Evolutionary conservation across 2,797 vertebrate genomes (phyloP).

Genomic region (Decapterus maruadsi): DNA sequence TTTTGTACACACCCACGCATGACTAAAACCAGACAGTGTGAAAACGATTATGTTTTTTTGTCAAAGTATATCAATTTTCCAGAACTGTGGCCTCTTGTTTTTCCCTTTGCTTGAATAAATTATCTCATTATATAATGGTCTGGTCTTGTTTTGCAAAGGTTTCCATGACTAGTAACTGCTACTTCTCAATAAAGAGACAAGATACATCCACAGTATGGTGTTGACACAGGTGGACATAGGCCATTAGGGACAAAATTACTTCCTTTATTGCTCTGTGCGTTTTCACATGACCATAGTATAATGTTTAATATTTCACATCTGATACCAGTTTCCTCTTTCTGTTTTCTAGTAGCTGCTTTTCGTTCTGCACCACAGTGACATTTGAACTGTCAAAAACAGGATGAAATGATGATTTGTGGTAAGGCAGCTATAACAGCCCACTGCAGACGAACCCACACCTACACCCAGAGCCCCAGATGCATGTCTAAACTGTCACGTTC

Average conservation of each 20-base stretch:
- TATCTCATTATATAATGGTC: accelerated
- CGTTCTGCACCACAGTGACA: conserved; percentile 23
- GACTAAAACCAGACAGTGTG: neutral
- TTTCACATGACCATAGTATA: too few relatives aligned
- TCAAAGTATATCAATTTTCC: neutral
- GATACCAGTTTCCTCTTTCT: neutral
- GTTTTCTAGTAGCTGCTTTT: neutral
- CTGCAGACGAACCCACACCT: neutral
- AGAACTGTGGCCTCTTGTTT: neutral
- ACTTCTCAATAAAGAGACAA: neutral
- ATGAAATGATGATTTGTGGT: conserved; percentile 16
- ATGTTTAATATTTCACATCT: too few relatives aligned
- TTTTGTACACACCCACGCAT: too few relatives aligned
- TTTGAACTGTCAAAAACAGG: conserved; percentile 39
- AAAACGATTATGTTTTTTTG: too few relatives aligned
- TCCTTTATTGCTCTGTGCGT: neutral
- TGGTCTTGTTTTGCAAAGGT: neutral
- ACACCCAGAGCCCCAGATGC: too few relatives aligned
- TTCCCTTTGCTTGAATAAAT: neutral
- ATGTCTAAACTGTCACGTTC: too few relatives aligned
- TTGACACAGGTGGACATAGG: neutral
- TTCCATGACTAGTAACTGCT: neutral
- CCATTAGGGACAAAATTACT: neutral
- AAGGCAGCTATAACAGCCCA: conserved; percentile 26
- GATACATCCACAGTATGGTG: neutral